Percentiles rank a stretch among this genome's conserved stretches.
Evolutionary conservation across 2,797 vertebrate species (phyloP).

Genomic region (Sebastes minor): DNA sequence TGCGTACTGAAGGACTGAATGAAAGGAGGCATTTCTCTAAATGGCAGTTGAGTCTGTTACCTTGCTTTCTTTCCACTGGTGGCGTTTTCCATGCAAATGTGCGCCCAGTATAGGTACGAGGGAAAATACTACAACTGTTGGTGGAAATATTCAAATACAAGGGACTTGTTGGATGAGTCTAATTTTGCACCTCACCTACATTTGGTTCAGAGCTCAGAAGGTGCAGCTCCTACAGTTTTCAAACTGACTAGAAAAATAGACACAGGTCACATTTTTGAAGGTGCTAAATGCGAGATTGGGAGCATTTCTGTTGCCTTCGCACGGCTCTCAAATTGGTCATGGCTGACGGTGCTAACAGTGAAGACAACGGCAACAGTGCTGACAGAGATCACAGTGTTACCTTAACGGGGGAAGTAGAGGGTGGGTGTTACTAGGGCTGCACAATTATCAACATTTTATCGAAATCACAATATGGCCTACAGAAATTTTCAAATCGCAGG

Average conservation of each 20-base stretch:
- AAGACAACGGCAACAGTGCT: no score
- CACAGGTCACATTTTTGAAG: background rate
- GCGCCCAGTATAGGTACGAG: background rate
- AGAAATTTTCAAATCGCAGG: no score
- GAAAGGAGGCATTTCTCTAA: constrained; percentile 19
- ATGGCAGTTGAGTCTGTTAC: constrained; percentile 14
- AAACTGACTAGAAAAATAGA: background rate
- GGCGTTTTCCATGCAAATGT: constrained; percentile 20
- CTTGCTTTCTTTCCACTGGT: constrained; percentile 21
- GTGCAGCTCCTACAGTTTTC: background rate
- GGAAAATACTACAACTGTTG: background rate
- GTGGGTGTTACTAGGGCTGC: no score
- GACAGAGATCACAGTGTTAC: no score
- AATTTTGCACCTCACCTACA: no score
- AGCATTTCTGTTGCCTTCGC: background rate
- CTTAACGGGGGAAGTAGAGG: no score
- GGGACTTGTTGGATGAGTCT: background rate
- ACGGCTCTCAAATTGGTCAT: background rate
- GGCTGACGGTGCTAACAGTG: no score
- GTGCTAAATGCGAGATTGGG: background rate
- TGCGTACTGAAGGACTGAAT: background rate
- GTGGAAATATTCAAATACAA: background rate
- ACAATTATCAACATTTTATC: no score
- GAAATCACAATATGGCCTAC: no score
- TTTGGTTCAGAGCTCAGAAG: background rate